Evolutionary conservation across 2,113 vertebrate genomes (phyloP).

Genomic region (Silurus meridionalis): DNA sequence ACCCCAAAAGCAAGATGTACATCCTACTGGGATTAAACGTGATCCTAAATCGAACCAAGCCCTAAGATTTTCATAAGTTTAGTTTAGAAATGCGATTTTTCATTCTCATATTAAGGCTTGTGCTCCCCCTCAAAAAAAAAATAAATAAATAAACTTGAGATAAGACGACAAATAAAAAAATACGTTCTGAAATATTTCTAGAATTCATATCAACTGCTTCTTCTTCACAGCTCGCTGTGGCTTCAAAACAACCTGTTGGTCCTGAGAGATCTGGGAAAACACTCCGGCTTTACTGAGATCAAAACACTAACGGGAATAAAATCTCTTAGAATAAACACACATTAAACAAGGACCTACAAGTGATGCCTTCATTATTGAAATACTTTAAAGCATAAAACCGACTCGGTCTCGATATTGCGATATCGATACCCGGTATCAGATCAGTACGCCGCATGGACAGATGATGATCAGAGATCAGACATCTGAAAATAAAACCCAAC

Average conservation of each 20-base stretch:
- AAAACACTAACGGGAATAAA: not conserved
- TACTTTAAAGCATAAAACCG: not conserved
- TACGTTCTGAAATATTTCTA: not conserved
- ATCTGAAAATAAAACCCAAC: too few species aligned
- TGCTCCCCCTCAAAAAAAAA: not conserved
- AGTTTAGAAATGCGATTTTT: not conserved
- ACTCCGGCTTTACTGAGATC: not conserved
- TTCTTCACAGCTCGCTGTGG: not conserved
- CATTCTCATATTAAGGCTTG: not conserved
- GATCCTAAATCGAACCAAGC: not conserved
- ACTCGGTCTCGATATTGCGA: too few species aligned
- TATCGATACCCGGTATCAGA: not conserved
- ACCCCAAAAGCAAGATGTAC: not conserved
- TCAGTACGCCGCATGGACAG: not conserved
- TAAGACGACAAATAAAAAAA: not conserved
- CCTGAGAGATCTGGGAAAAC: not conserved
- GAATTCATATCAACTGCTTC: not conserved
- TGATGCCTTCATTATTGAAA: not conserved
- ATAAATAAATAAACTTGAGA: not conserved
- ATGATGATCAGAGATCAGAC: not conserved
- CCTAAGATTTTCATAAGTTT: not conserved
- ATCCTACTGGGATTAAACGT: not conserved
- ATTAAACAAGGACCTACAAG: not conserved
- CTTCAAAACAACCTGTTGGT: slow-evolving; percentile 36
- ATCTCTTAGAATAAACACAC: not conserved